These are phyloP conservation scores for Venusia cambrica DNA, from an alignment of 2,888 invertebrate genomes.

Conservation along the genomic window DNA sequence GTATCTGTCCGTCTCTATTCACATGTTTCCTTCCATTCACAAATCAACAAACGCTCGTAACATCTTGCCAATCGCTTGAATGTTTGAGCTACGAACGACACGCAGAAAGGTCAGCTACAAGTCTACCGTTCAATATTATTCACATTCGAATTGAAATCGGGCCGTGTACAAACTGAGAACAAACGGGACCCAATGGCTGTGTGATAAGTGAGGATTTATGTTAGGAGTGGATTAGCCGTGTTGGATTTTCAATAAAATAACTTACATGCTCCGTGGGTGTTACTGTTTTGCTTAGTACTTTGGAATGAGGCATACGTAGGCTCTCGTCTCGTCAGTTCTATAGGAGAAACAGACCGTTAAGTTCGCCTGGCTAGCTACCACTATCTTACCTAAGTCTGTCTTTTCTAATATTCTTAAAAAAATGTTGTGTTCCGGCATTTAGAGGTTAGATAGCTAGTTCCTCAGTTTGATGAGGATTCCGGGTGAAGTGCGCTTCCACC, in stretches of 20 bases:
- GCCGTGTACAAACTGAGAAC: constrained; percentile 11
- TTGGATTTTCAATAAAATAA: constrained; percentile 23
- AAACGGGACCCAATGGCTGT: constrained; percentile 18
- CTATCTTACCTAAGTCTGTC: too few species aligned
- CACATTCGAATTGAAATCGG: constrained; percentile 15
- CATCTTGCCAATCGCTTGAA: constrained; percentile 6
- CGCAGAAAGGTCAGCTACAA: constrained; percentile 14
- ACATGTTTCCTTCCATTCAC: too few species aligned
- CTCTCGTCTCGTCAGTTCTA: too few species aligned
- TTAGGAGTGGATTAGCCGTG: constrained; percentile 16
- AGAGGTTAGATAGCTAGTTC: too few species aligned
- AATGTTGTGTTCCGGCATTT: too few species aligned
- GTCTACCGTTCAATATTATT: constrained; percentile 9
- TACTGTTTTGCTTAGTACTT: constrained; percentile 5
- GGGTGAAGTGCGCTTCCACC: too few species aligned
- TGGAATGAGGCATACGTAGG: constrained; percentile 1
- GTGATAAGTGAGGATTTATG: constrained; percentile 26
- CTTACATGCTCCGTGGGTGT: constrained; percentile 10
- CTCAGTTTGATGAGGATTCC: too few species aligned
- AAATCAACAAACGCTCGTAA: too few species aligned
- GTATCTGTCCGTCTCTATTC: too few species aligned
- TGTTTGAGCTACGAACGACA: constrained; percentile 15
- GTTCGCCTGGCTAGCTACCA: too few species aligned
- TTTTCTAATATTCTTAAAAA: too few species aligned
- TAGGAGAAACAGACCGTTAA: too few species aligned